phyloP scores from a whole-genome alignment of 2,113 vertebrate genomes.

The Oophaga pumilio region DNA sequence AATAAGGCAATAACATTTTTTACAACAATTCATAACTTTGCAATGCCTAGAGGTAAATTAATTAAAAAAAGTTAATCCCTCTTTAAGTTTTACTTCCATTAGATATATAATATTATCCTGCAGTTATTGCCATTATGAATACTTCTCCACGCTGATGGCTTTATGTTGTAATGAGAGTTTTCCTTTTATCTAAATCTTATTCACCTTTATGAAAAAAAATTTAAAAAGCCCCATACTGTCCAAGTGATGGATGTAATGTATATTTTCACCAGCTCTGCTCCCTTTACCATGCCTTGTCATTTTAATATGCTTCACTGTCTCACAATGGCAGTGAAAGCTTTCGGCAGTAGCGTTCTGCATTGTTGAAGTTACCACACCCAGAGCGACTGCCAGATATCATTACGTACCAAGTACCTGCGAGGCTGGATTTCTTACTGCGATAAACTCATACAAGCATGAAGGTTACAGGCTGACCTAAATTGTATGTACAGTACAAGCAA shows the following conservation, averaged over 20 bases:
- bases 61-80: no score
- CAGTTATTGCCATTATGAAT: no score
- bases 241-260: background rate
- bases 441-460: conserved; percentile 54
- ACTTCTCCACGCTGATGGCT: no score
- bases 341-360: conserved; percentile 32
- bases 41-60: no score
- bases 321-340: background rate
- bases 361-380: conserved; percentile 24
- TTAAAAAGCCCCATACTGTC: background rate
- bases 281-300: background rate
- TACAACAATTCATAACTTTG: no score
- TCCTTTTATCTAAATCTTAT: background rate
- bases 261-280: background rate
- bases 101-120: no score
- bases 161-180: background rate
- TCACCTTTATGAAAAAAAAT: background rate
- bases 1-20: no score
- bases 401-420: conserved; percentile 43
- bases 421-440: conserved; percentile 47
- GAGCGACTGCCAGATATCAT: conserved; percentile 48
- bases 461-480: conserved; percentile 53
- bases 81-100: no score
- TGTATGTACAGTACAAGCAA: conserved; percentile 32
- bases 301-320: conserved; percentile 30